These are phyloP conservation scores for Drosophila lacteicornis DNA, from an alignment of 1,140 invertebrate genomes.

Conservation along the genomic window DNA sequence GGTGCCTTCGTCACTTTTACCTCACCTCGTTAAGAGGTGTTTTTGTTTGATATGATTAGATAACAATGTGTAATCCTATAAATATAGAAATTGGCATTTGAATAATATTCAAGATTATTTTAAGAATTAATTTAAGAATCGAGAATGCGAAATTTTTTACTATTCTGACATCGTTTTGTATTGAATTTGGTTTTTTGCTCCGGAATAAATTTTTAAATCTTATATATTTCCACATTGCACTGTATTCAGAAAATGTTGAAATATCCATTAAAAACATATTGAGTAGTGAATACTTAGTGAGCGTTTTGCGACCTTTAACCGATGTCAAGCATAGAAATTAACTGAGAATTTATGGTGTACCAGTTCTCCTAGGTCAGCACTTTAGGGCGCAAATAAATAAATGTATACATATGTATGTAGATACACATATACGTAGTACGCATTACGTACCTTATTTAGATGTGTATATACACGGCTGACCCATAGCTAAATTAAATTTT, in stretches of 20 bases:
- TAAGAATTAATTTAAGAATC: too few relatives aligned
- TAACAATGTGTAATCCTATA: too few relatives aligned
- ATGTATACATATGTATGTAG: neutral
- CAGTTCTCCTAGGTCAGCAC: slow-evolving; percentile 18
- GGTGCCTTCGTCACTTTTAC: too few relatives aligned
- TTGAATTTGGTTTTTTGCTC: too few relatives aligned
- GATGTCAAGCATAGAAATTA: slow-evolving; percentile 34
- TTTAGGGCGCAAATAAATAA: slow-evolving; percentile 26
- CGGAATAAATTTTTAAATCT: too few relatives aligned
- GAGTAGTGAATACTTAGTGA: neutral
- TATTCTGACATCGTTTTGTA: too few relatives aligned
- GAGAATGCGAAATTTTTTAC: too few relatives aligned
- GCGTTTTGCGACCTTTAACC: slow-evolving; percentile 1
- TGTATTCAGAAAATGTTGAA: neutral
- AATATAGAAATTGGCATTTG: too few relatives aligned
- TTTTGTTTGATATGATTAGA: too few relatives aligned
- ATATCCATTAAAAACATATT: neutral
- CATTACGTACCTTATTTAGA: slow-evolving; percentile 9
- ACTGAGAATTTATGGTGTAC: slow-evolving; percentile 26
- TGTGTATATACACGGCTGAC: slow-evolving; percentile 43
- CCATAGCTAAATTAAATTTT: slow-evolving; percentile 67
- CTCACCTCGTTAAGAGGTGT: too few relatives aligned
- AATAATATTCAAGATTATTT: too few relatives aligned
- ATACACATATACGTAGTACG: slow-evolving; percentile 14
- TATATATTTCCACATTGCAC: neutral